Base-by-base conservation (phyloP, 1,140 invertebrate species). In the Maniola jurtina region DNA sequence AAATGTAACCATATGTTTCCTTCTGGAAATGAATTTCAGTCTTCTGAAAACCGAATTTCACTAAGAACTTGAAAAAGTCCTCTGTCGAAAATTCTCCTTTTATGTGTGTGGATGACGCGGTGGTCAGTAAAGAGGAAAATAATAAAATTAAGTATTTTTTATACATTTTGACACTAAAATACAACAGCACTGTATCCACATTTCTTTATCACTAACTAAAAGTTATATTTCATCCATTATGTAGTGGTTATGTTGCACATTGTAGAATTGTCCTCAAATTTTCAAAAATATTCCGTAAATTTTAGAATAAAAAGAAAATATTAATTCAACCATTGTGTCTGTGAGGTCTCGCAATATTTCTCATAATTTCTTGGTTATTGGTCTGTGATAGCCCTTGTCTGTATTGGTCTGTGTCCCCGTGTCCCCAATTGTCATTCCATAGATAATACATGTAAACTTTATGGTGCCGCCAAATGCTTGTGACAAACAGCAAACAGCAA, bases 31-130 rank as follows among this genome's bases (percentile, higher is more conserved):
- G 94, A 25, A 94, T 93, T 85, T 98, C 96, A n/a, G 97, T 98
- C 90, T 99, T 98, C 91, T 99, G 97, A 87, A 99, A 97, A 62
- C 98, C 98, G 89, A 99, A 99, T 91, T 99, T 99, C 4, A 96
- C 93, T 40, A 99, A 91, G 90, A 99, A 98, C 80, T 95, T 94
- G 84, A 98, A 98, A 86, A 98, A 98, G 45, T 89, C 87, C 59
- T 76, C 68, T 15, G 88, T 89, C 38, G 84, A 82, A 77, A 90
- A 90, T 71, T 84, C 79, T 50, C 86, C 88, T 64, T 82, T 80
- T 66, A 90, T 86, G 60, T 83, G 88, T 50, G 81, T 83, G 40
- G 77, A 68, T 15, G 79, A 82, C 33, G 76, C 78, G 35, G 56
- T 57, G 11, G 76, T 14, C 57, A 88, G 76, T 62, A 81, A 68